Base-by-base conservation (phyloP, 2,797 vertebrate species). In the Nyctalus aviator region DNA sequence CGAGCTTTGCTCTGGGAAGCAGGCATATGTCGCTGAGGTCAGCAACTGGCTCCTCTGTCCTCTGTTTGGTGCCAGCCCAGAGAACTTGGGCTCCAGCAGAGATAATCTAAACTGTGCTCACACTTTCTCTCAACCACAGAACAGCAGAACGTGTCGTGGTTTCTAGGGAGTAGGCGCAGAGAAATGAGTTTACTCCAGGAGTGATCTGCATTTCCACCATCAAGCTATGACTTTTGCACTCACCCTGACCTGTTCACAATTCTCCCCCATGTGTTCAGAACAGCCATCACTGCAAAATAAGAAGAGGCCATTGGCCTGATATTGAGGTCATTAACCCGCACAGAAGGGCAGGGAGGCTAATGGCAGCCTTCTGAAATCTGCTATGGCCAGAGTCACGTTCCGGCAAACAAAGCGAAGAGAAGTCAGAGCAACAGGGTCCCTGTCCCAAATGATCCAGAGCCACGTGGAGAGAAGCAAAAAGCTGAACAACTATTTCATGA, bases 1-100 rank as follows among this genome's bases (percentile, higher is more conserved):
- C 55, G 91, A 88, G 50, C 20, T 20, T 93, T 75, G 53, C 35
- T n/a, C 82, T 41, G n/a, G 21, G 87, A 96, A 81, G 86, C 46
- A 91, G 91, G 64, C 84, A 18, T 82, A 62, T 84, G 64, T 64
- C 5, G 18, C 96, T 97, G 93, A 96, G 84, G 79, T 96, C 95
- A 96, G 91, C 66, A 72, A 1, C n/a, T 95, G 92, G 90, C 91
- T 85, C 37, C 57, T 53, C 68, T 48, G n/a, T 18, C 75, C 90
- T 53, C 44, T 23, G 78, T 44, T 75, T 37, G 20, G 17, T 88
- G 87, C 89, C 95, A 83, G 32, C 46, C 32, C 87, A 87, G 86
- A 84, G 79, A 91, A 69, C 41, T 94, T 95, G 55, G 62, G 30
- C 93, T 75, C 76, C 32, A 78, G 44, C 48, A 75, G 44, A 0